Conservation (phyloP, 2,113 vertebrate species). For the Leucoraja erinaceus region DNA sequence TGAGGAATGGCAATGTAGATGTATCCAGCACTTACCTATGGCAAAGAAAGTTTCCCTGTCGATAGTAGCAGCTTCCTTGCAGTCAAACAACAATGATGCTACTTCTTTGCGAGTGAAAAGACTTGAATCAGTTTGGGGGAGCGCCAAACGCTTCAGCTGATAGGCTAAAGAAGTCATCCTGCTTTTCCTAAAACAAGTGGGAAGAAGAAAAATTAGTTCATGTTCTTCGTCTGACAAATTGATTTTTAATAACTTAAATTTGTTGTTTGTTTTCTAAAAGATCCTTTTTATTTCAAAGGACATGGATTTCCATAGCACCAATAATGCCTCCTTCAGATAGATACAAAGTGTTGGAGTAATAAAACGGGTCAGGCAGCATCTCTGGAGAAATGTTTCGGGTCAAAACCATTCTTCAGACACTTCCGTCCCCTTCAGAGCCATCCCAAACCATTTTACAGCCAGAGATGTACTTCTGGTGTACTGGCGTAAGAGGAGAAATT, state of each 20-base stretch:
- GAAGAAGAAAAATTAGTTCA: background rate
- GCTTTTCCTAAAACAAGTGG: background rate
- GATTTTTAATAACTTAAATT: background rate
- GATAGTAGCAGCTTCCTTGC: conserved; percentile 74
- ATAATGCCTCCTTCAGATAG: too few species aligned
- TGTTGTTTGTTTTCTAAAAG: background rate
- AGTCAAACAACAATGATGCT: conserved; percentile 78
- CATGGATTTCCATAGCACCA: too few species aligned
- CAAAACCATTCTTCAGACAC: too few species aligned
- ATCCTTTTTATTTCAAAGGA: background rate
- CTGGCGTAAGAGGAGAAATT: too few species aligned
- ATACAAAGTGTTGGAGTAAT: too few species aligned
- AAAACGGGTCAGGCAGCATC: too few species aligned
- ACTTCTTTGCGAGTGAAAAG: conserved; percentile 63
- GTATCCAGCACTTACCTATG: conserved; percentile 63
- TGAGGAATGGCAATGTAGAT: background rate
- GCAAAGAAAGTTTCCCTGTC: conserved; percentile 83
- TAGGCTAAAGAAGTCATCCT: conserved; percentile 86
- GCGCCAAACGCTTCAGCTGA: conserved; percentile 80
- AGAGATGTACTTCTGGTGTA: too few species aligned
- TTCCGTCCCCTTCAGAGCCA: too few species aligned
- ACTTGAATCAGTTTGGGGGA: conserved; percentile 77
- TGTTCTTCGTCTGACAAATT: background rate
- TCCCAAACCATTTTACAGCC: too few species aligned
- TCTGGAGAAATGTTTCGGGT: too few species aligned